A percentile compares a stretch with the other conserved stretches of the same genome.
Evolutionary conservation across 2,888 invertebrate genomes (phyloP).

Genomic region (Geotrupes spiniger): DNA sequence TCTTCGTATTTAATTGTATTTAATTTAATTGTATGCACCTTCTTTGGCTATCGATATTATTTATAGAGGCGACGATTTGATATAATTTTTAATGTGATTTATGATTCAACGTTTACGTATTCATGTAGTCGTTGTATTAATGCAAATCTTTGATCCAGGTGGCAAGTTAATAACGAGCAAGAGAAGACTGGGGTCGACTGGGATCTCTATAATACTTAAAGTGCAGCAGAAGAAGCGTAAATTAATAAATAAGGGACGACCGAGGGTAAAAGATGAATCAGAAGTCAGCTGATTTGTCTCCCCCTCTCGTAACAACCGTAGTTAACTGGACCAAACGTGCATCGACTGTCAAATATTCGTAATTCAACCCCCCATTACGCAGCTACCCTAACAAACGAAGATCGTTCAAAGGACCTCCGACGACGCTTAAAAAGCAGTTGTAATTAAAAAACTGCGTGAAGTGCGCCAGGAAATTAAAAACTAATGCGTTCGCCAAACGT

Average conservation of each 20-base stretch:
- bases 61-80: no score
- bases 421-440: no score
- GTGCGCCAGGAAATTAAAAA: no score
- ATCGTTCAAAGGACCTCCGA: not conserved
- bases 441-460: not conserved
- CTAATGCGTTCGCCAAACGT: no score
- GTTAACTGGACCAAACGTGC: slow-evolving; percentile 48
- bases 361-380: slow-evolving; percentile 22
- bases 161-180: no score
- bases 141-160: no score
- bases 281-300: slow-evolving; percentile 44
- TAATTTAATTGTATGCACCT: no score
- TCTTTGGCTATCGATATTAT: no score
- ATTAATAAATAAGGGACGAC: slow-evolving; percentile 29
- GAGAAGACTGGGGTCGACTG: not conserved
- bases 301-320: slow-evolving; percentile 31
- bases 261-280: slow-evolving; percentile 33
- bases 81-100: no score
- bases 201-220: not conserved
- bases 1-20: no score
- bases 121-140: no score
- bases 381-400: slow-evolving; percentile 9
- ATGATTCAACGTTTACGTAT: no score
- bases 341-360: slow-evolving; percentile 41
- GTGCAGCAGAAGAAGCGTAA: slow-evolving; percentile 1